phyloP scores from a whole-genome alignment of 2,888 invertebrate genomes.

The Resseliella maxima region DNA sequence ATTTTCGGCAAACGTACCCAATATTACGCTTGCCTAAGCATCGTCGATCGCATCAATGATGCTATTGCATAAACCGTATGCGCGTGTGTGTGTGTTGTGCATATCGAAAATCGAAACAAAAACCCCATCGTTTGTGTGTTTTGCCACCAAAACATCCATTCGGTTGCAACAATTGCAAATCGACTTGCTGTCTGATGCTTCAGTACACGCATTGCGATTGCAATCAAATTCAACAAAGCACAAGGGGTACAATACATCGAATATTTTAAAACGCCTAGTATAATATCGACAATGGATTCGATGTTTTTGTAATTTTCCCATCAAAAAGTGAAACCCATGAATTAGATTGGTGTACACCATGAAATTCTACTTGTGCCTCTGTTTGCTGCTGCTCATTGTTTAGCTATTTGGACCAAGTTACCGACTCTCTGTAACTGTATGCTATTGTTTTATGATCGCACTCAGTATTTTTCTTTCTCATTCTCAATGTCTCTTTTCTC shows the following conservation, averaged over 20 bases:
- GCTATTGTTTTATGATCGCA: background rate
- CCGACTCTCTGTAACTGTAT: background rate
- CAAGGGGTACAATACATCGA: background rate
- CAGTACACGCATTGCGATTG: conserved; percentile 41
- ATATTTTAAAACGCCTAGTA: background rate
- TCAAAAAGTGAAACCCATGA: conserved; percentile 19
- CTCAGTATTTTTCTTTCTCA: too few relatives aligned
- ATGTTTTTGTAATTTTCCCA: background rate
- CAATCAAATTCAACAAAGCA: conserved; percentile 53
- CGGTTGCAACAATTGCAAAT: conserved; percentile 6
- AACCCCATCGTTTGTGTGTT: background rate
- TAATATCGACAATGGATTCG: background rate
- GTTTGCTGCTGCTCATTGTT: conserved; percentile 37
- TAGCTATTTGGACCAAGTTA: background rate
- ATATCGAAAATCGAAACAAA: background rate
- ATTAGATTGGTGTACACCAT: background rate
- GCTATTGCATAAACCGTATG: background rate
- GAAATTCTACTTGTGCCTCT: too few relatives aligned
- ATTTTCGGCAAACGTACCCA: background rate
- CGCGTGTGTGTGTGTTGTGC: background rate
- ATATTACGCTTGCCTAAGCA: conserved; percentile 53
- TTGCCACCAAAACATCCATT: conserved; percentile 20
- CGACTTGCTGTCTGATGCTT: conserved; percentile 43
- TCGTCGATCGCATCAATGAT: background rate
- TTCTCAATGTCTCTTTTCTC: too few relatives aligned